Conservation (phyloP, 2,888 invertebrate genomes). For the Hyles lineata region DNA sequence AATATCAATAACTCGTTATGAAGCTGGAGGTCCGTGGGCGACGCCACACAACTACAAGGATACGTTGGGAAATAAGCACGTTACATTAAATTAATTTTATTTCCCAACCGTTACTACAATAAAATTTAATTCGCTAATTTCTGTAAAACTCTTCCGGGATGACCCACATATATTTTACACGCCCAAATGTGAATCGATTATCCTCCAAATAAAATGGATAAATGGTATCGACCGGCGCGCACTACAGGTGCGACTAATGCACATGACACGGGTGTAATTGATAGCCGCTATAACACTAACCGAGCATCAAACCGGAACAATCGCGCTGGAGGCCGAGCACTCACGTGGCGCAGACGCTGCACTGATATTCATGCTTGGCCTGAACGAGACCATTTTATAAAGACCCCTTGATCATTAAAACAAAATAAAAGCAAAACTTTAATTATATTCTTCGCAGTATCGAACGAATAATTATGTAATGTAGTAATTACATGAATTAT, state of each 20-base stretch:
- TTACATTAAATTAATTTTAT: not conserved
- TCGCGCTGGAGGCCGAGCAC: not conserved
- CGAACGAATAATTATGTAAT: not conserved
- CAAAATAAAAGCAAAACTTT: not conserved
- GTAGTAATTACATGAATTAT: not conserved
- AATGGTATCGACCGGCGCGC: not conserved
- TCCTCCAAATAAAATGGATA: not conserved
- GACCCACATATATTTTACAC: slow-evolving; percentile 3
- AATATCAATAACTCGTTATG: slow-evolving; percentile 14
- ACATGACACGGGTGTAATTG: slow-evolving; percentile 18
- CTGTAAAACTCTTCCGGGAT: no score
- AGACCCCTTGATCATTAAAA: not conserved
- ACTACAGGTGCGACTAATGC: slow-evolving; percentile 14
- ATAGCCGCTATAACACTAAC: slow-evolving; percentile 10
- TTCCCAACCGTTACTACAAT: not conserved
- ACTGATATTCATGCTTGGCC: not conserved
- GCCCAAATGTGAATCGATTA: slow-evolving; percentile 5
- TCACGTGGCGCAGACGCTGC: not conserved
- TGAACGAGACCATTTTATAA: not conserved
- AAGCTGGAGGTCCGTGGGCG: slow-evolving; percentile 6
- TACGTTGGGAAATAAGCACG: not conserved
- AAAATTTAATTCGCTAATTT: no score
- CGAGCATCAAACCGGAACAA: slow-evolving; percentile 14
- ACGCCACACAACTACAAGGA: not conserved
- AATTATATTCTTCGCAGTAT: not conserved